These are phyloP conservation scores for Atta cephalotes DNA, from an alignment of 1,140 invertebrate genomes.

Conservation along the genomic window DNA sequence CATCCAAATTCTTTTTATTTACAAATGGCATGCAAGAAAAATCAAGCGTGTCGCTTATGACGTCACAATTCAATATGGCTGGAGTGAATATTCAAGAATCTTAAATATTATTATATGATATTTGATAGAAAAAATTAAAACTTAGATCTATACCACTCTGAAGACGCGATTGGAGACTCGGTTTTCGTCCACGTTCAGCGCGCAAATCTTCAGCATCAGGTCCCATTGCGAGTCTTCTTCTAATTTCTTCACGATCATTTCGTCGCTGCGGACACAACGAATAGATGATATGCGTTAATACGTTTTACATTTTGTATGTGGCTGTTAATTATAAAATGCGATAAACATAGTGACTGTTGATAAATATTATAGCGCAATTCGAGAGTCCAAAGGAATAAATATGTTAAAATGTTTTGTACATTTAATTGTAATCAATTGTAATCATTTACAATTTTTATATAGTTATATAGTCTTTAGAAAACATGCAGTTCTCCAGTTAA, in stretches of 20 bases:
- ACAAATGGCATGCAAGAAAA: no score
- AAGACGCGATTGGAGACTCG: constrained; percentile 94
- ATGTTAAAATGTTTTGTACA: background rate
- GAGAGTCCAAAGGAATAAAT: background rate
- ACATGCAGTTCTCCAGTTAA: background rate
- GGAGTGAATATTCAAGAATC: no score
- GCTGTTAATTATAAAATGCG: background rate
- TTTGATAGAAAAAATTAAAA: background rate
- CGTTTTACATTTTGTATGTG: background rate
- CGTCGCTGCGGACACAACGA: constrained; percentile 89
- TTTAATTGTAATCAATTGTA: background rate
- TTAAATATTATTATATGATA: background rate
- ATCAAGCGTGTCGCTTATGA: no score
- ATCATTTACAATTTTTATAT: background rate
- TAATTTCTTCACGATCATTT: constrained; percentile 97
- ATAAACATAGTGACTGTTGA: constrained; percentile 3
- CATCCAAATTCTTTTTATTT: no score
- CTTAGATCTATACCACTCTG: constrained; percentile 89
- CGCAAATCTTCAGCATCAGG: constrained; percentile 91
- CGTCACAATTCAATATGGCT: no score
- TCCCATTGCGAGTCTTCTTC: constrained; percentile 95
- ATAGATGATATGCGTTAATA: background rate
- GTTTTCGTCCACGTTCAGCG: constrained; percentile 91
- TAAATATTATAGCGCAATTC: background rate
- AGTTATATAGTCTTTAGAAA: background rate